Evolutionary conservation across 2,797 vertebrate species (phyloP).

Genomic region (Myiotriccus ornatus): DNA sequence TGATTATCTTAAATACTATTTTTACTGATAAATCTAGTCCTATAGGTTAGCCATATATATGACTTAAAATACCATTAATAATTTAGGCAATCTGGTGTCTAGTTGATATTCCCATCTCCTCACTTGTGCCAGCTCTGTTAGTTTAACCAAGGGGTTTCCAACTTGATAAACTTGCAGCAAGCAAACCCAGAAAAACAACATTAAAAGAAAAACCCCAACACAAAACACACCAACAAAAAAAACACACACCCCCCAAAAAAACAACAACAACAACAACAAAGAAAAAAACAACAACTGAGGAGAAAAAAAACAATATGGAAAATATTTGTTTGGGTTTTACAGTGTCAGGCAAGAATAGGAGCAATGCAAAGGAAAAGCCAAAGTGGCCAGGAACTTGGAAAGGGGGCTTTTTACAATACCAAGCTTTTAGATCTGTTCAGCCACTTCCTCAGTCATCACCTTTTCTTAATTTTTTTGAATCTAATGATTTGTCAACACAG

Average conservation of each 20-base stretch:
- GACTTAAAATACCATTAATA: background rate
- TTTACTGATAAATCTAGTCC: background rate
- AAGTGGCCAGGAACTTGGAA: background rate
- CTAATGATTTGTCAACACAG: background rate
- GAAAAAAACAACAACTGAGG: too few species aligned
- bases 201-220: background rate
- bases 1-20: background rate
- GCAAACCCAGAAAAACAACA: background rate
- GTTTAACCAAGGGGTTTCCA: background rate
- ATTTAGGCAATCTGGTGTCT: background rate
- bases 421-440: background rate
- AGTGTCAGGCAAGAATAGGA: background rate
- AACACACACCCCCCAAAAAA: too few species aligned
- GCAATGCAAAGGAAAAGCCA: background rate
- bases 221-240: too few species aligned
- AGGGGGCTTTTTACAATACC: background rate
- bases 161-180: background rate
- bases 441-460: background rate
- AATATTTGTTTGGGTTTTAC: background rate
- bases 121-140: background rate
- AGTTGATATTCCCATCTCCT: background rate
- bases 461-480: background rate
- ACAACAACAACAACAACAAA: too few species aligned
- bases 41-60: background rate
- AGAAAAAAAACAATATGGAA: too few species aligned